Conservation (phyloP, 2,888 invertebrate species). For the Rhimphoctona megacephalus region DNA sequence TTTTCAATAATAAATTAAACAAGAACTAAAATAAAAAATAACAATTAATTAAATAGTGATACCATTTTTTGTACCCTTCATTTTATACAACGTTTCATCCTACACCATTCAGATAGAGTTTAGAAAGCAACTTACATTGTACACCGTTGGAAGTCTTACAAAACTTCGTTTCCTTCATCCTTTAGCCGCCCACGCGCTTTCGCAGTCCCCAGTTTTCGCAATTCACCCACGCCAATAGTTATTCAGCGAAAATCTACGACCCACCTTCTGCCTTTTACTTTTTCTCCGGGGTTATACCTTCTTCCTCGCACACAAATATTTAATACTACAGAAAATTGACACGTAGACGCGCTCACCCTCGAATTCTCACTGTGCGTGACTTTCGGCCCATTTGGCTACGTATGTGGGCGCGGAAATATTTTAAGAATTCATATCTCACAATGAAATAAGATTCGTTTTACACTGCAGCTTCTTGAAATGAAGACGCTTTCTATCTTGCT, state of each 20-base stretch:
- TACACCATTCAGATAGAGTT: slow-evolving; percentile 1
- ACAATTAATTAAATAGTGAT: background rate
- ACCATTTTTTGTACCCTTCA: background rate
- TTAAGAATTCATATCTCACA: slow-evolving; percentile 58
- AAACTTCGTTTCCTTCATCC: slow-evolving; percentile 14
- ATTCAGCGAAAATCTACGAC: slow-evolving; percentile 26
- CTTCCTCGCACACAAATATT: slow-evolving; percentile 73
- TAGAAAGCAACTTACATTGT: background rate
- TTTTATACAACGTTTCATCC: slow-evolving; percentile 28
- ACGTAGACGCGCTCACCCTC: slow-evolving; percentile 66
- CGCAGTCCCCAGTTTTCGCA: slow-evolving; percentile 29
- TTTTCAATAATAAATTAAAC: too few relatives aligned
- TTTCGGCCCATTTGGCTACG: background rate
- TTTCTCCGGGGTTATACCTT: slow-evolving; percentile 17
- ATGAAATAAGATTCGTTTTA: slow-evolving; percentile 51
- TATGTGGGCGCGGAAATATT: slow-evolving; percentile 31
- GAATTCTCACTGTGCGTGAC: slow-evolving; percentile 46
- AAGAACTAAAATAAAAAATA: background rate
- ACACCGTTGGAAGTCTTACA: slow-evolving; percentile 19
- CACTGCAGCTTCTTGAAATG: slow-evolving; percentile 19
- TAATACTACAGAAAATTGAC: slow-evolving; percentile 78
- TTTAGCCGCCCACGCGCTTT: slow-evolving; percentile 17
- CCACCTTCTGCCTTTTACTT: slow-evolving; percentile 27
- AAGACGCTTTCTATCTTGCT: slow-evolving; percentile 7
- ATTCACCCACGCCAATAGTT: slow-evolving; percentile 29